phyloP scores from a whole-genome alignment of 2,888 invertebrate species.

The Lithophane leautieri region DNA sequence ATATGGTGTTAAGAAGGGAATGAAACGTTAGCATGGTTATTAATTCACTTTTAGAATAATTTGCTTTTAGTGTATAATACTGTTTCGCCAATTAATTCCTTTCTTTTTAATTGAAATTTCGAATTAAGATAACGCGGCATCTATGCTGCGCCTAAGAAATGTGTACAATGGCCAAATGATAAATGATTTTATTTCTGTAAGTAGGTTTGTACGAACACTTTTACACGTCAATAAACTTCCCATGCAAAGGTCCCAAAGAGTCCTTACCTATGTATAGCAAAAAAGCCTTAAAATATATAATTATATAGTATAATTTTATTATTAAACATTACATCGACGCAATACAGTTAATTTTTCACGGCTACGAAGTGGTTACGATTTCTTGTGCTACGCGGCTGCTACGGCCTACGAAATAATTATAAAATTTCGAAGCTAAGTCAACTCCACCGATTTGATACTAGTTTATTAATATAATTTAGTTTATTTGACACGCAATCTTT shows the following conservation, averaged over 20 bases:
- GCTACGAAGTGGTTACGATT: slow-evolving; percentile 38
- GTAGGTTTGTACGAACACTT: no score
- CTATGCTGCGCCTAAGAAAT: neutral
- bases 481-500: neutral
- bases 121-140: neutral
- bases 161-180: neutral
- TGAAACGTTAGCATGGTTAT: neutral
- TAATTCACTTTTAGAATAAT: neutral
- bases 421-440: slow-evolving; percentile 2
- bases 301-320: neutral
- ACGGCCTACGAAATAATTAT: slow-evolving; percentile 40
- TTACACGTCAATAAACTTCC: no score
- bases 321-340: neutral
- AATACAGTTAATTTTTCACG: neutral
- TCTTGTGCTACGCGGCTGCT: slow-evolving; percentile 41
- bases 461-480: neutral
- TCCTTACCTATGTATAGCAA: neutral
- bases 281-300: neutral
- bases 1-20: neutral
- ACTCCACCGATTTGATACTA: neutral
- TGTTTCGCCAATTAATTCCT: neutral
- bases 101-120: neutral
- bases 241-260: neutral
- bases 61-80: neutral
- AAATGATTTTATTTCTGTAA: no score